Conservation (phyloP, 2,797 vertebrate genomes). For the Peromyscus nudipes region DNA sequence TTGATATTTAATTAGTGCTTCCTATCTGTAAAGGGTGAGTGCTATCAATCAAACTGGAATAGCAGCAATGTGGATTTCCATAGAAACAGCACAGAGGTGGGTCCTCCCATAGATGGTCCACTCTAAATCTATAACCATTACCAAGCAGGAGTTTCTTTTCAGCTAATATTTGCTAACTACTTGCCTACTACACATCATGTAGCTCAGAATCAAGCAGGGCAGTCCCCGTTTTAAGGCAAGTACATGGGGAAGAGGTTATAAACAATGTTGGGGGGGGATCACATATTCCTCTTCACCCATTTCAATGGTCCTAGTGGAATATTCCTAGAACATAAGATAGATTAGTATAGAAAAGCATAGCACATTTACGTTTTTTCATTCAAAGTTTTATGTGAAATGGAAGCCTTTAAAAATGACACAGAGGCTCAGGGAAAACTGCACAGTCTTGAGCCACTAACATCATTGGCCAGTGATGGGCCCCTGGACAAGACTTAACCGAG, state of each 20-base stretch:
- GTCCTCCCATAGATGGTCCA: not conserved
- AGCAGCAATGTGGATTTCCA: not conserved
- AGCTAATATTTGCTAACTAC: not conserved
- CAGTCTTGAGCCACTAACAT: not conserved
- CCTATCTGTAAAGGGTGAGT: conserved; percentile 46
- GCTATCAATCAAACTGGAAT: conserved; percentile 61
- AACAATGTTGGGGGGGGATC: not conserved
- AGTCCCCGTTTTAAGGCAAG: not conserved
- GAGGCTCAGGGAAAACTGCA: not conserved
- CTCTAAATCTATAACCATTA: not conserved
- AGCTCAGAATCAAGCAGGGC: not conserved
- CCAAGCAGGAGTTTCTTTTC: not conserved
- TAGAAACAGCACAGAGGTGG: conserved; percentile 30
- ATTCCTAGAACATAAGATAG: not conserved
- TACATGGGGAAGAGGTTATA: not conserved
- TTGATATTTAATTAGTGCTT: conserved; percentile 73
- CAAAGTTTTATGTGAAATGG: not conserved
- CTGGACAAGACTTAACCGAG: not conserved
- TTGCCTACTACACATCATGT: not conserved
- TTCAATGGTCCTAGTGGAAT: not conserved
- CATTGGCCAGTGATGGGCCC: not conserved
- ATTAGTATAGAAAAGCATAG: not conserved
- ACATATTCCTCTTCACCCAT: not conserved
- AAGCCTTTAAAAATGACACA: not conserved
- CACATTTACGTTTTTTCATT: not conserved